Evolutionary conservation across 2,888 invertebrate species (phyloP), one percentile per base, ranked within the genome.

Genomic region (Vesta saturnalis): DNA sequence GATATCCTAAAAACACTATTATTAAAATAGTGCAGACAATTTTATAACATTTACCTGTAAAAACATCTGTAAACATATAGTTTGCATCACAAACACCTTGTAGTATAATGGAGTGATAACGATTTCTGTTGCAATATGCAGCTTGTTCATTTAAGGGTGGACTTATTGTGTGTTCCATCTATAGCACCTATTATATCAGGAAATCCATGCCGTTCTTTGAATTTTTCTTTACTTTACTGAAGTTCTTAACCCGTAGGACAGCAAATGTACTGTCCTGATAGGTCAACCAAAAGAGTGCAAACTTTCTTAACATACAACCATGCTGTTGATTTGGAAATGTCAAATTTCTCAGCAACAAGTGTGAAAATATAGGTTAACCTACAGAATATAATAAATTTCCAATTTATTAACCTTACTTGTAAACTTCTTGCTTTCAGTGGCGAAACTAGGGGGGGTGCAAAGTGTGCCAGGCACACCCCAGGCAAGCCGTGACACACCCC

Each of bases 251-350:
- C 35, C 1, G 35, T 57, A 1, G 59, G 59, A 39, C 59, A 59
- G 12, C 18, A 46, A 59, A 59, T 59, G 6, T 59, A 59, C 1
- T 59, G 8, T 2, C 6, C 10, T n/a, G 59, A 35, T n/a, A 59
- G 14, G 4, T 43, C 5, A 16, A 59, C 59, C 21, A 59, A 39
- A n/a, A 19, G 12, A 8, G 1, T n/a, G 22, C 59, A 43, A 4
- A 59, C 46, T 10, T 59, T 59, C 4, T 59, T 1, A 6, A 46
- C 46, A 59, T 39, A 59, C 1, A n/a, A 10, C 59, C 59, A 59
- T 4, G 59, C 59, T 19, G 59, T 59, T 19, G 59, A 59, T 43
- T 59, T 59, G 8, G 39, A 14, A 18, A 59, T 59, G 22, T 59
- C 18, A 46, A 43, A 59, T 12, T 46, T 59, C 12, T 59, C 59